Evolutionary conservation across 2,113 vertebrate genomes (phyloP).

Genomic region (Empidonax alnorum): DNA sequence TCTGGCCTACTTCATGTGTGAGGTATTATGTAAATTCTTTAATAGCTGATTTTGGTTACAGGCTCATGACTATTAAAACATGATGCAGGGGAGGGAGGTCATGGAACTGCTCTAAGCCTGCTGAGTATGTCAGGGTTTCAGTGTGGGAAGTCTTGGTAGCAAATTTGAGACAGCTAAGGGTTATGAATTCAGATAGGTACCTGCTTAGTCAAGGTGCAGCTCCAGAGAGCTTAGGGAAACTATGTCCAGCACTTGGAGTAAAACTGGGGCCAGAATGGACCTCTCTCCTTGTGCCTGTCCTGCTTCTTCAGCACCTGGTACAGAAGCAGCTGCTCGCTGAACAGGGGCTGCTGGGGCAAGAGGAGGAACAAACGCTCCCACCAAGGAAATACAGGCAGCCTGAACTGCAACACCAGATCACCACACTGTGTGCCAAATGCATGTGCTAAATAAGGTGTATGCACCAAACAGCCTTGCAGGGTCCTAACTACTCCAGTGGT

Average conservation of each 20-base stretch:
- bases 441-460: not conserved
- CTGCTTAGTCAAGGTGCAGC: not conserved
- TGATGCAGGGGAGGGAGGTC: not conserved
- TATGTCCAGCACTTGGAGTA: not conserved
- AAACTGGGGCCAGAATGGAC: not conserved
- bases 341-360: not conserved
- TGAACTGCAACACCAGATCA: not conserved
- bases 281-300: not conserved
- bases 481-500: not conserved
- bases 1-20: conserved; percentile 28
- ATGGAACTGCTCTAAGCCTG: not conserved
- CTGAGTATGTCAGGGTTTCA: not conserved
- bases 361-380: not conserved
- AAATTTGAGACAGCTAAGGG: not conserved
- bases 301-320: not conserved
- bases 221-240: not conserved
- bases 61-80: conserved; percentile 16
- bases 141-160: not conserved
- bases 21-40: conserved; percentile 60
- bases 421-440: not conserved
- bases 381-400: not conserved
- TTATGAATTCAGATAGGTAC: not conserved
- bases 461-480: not conserved
- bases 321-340: not conserved
- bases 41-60: conserved; percentile 42